Percentiles rank a stretch among this genome's conserved stretches.
phyloP scores from a whole-genome alignment of 2,888 invertebrate genomes.

The Cataglyphis rosenhaueri region DNA sequence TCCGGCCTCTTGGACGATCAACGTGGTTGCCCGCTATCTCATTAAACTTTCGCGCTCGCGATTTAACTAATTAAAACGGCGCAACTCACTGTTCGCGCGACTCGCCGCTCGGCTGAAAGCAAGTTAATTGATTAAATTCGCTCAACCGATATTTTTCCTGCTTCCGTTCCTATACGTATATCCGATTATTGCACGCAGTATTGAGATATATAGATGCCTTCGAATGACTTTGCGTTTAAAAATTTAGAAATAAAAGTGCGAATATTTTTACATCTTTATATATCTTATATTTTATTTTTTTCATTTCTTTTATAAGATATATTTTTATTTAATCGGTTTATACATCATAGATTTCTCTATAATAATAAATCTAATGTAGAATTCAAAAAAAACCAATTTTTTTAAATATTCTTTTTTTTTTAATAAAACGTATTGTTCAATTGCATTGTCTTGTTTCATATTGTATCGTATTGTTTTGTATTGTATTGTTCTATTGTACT shows the following conservation, averaged over 20 bases:
- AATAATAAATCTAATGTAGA: background rate
- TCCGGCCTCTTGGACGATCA: slow-evolving; percentile 19
- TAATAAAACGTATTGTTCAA: background rate
- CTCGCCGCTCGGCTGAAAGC: background rate
- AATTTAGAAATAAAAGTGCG: background rate
- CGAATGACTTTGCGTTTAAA: slow-evolving; percentile 7
- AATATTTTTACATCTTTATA: background rate
- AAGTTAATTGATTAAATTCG: slow-evolving; percentile 21
- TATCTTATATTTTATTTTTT: background rate
- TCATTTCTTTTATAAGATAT: background rate
- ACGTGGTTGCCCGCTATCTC: background rate
- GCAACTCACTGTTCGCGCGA: slow-evolving; percentile 1
- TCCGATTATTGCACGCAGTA: background rate
- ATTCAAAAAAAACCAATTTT: background rate
- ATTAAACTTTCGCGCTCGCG: slow-evolving; percentile 9
- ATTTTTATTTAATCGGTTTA: background rate
- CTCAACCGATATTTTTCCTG: background rate
- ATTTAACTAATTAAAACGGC: slow-evolving; percentile 43
- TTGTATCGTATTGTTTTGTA: background rate
- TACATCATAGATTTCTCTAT: background rate
- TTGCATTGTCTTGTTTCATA: background rate
- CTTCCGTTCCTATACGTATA: background rate
- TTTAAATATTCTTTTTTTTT: background rate
- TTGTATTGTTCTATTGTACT: background rate
- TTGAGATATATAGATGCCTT: background rate